Evolutionary conservation across 2,888 invertebrate species (phyloP), one percentile per base, ranked within the genome.

Genomic region (Chydorus sphaericus): DNA sequence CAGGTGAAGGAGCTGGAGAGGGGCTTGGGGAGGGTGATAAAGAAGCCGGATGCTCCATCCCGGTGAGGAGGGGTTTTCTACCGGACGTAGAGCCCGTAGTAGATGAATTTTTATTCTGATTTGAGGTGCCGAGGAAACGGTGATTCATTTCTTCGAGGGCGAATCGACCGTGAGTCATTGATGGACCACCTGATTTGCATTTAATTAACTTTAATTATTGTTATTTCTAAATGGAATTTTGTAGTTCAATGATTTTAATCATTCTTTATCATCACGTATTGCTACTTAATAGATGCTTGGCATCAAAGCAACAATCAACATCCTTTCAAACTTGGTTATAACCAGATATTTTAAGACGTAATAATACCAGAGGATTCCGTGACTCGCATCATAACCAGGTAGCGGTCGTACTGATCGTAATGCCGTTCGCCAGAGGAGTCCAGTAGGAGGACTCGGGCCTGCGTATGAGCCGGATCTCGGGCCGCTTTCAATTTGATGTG

Each of bases 361-460:
- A n/a, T n/a, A n/a, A n/a, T 11, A 37, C 26, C 6, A 10, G 48
- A 33, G 18, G 36, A 31, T 33, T 55, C 61, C 59, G 51, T 61
- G 66, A 71, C 77, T 72, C 73, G 78, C 72, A 83, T 74, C 71
- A 81, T 77, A 61, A 85, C 83, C 62, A 89, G 77, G 69, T 87
- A 90, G 71, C 86, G 85, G 68, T 90, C 89, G 70, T 92, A 92
- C 74, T 91, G 91, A 66, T 88, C 85, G 69, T 91, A 91, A 71
- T 91, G 90, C 62, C 90, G 77, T 60, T 89, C 76, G 8, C 91
- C 91, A 37, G 89, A 87, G 71, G 90, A 89, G 68, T 91, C 90
- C 52, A 88, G 90, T 83, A 91, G 85, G 56, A 91, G 74, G 48
- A 91, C 88, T 70, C 83, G 82, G 14, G 69, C 70, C 10, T 44